These are phyloP conservation scores for Drosophila subsilvestris DNA, from an alignment of 2,888 invertebrate species.

Conservation along the genomic window DNA sequence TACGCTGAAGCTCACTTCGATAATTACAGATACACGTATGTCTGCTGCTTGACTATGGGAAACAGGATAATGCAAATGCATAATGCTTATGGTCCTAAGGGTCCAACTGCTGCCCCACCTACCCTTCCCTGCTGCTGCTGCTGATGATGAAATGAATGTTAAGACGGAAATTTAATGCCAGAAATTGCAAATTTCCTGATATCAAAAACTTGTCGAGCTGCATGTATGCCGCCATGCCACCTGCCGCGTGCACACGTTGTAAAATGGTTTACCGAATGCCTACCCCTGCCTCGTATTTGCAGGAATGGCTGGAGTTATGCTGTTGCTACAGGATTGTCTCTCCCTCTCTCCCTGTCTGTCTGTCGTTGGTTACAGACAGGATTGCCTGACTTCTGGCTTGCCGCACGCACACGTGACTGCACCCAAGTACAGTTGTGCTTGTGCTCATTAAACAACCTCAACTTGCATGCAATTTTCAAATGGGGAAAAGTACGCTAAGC, in stretches of 20 bases:
- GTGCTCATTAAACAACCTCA: neutral
- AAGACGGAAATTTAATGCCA: conserved; percentile 71
- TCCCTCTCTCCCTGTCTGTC: neutral
- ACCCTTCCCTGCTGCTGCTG: neutral
- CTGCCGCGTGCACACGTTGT: neutral
- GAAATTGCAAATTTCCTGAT: conserved; percentile 75
- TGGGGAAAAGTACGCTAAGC: neutral
- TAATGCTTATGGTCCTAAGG: neutral
- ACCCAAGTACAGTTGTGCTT: neutral
- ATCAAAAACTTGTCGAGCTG: conserved; percentile 60
- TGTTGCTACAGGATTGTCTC: conserved; percentile 21
- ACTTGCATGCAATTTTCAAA: neutral
- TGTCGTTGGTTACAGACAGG: neutral
- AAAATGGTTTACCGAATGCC: conserved; percentile 31
- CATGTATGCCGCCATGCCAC: neutral
- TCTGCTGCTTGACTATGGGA: neutral
- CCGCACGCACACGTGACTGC: neutral
- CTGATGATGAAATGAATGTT: conserved; percentile 42
- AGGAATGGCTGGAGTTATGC: conserved; percentile 29
- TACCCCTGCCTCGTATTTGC: conserved; percentile 46
- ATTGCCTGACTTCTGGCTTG: neutral
- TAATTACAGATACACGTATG: conserved; percentile 53
- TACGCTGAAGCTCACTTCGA: conserved; percentile 46
- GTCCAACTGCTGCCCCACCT: neutral
- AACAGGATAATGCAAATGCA: conserved; percentile 38